Base-by-base conservation (phyloP, 2,113 vertebrate species). In the Cyanoramphus novaezelandiae region DNA sequence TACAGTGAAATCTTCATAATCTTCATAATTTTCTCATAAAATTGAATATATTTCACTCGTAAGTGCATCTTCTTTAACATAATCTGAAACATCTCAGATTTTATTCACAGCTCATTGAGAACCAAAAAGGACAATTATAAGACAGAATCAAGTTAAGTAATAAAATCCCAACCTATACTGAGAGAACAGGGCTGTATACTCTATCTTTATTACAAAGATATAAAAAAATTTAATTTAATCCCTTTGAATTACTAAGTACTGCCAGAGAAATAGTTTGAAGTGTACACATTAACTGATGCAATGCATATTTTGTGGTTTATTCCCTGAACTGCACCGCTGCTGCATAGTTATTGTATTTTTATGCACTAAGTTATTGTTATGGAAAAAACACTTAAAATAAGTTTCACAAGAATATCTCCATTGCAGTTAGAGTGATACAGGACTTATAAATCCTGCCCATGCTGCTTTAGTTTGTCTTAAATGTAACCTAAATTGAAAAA, bases 81-180 rank as follows among this genome's bases (percentile, higher is more conserved):
- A 91, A 86, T 68, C 82, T 67, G 71, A 92, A 74, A 78, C 60
- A 90, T 86, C 60, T 95, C 64, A 86, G 31, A 80, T 94, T 96
- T 97, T 90, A 77, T 97, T 91, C 82, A 92, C 75, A 97, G 86
- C 18, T 84, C 52, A 88, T 60, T 88, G 64, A 93, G 43, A 97
- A 67, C 2, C 27, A 81, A 49, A 95, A 92, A 84, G 53, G 37
- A 91, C 70, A 94, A 93, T 93, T 96, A 89, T 67, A 97, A 96
- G 50, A 0, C 1, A 90, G 68, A 96, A 91, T 83, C 85, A 85
- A 96, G 31, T 33, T 69, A 88, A 87, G 37, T 74, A 72, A 90
- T 88, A 95, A 79, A 97, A 96, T 92, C 24, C 7, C 77, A 96
- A 69, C 12, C 37, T 92, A 55, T 88, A 25, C 11, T 67, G 31